phyloP scores from a whole-genome alignment of 2,113 vertebrate species.

The Prochilodus magdalenae region DNA sequence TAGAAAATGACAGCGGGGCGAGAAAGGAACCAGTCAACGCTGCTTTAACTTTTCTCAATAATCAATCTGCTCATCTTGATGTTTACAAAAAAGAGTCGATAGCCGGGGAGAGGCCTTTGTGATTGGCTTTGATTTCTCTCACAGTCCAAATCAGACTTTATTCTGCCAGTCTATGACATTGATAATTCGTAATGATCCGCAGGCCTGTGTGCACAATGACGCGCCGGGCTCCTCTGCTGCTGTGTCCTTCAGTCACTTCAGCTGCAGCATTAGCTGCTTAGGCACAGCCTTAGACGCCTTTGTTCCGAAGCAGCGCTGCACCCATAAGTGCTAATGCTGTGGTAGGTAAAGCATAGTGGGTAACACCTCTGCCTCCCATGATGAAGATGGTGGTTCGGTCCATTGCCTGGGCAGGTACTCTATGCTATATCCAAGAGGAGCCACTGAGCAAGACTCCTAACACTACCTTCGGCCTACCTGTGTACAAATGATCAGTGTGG shows the following conservation, averaged over 20 bases:
- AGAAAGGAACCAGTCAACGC: constrained; percentile 66
- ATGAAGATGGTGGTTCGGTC: too few relatives aligned
- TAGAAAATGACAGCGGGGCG: constrained; percentile 67
- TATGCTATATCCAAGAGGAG: too few relatives aligned
- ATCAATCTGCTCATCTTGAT: constrained; percentile 80
- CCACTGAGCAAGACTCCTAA: too few relatives aligned
- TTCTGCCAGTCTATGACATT: constrained; percentile 75
- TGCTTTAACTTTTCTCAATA: constrained; percentile 75
- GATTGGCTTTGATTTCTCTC: constrained; percentile 83
- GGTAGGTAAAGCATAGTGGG: too few relatives aligned
- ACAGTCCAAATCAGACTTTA: constrained; percentile 74
- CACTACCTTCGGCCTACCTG: too few relatives aligned
- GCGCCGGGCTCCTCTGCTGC: not conserved
- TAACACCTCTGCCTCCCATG: too few relatives aligned
- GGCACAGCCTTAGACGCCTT: not conserved
- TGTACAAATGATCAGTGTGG: too few relatives aligned
- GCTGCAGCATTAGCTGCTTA: not conserved
- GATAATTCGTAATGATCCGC: constrained; percentile 64
- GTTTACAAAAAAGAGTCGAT: constrained; percentile 81
- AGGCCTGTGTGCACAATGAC: constrained; percentile 34
- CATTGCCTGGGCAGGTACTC: too few relatives aligned
- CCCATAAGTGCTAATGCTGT: too few relatives aligned
- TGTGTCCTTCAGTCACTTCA: not conserved
- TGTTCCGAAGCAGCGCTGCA: too few relatives aligned
- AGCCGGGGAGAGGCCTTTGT: constrained; percentile 72